Conservation (phyloP, 1,140 invertebrate species). For the Bursaphelenchus mucronatus region DNA sequence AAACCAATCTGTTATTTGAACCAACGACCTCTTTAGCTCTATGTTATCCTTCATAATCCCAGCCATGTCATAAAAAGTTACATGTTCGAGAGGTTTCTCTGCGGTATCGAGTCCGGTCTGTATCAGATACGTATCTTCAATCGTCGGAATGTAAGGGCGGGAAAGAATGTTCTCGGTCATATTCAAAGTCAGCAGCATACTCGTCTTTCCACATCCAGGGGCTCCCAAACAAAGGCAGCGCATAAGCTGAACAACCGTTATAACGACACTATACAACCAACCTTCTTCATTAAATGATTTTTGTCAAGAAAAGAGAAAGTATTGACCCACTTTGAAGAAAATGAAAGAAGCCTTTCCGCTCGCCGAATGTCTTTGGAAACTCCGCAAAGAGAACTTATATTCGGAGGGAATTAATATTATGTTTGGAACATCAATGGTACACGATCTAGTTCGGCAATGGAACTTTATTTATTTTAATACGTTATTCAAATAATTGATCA, state of each 20-base stretch:
- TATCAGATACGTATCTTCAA: conserved; percentile 61
- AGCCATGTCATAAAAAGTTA: conserved; percentile 58
- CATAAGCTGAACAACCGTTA: conserved; percentile 29
- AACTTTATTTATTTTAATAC: too few species aligned
- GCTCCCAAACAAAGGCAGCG: conserved; percentile 39
- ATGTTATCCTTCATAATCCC: conserved; percentile 42
- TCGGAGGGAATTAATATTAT: too few species aligned
- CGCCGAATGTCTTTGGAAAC: too few species aligned
- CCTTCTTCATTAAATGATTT: too few species aligned
- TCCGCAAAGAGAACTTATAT: too few species aligned
- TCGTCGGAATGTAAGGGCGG: conserved; percentile 50
- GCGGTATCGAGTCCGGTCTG: conserved; percentile 23
- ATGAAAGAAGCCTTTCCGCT: too few species aligned
- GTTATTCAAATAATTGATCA: too few species aligned
- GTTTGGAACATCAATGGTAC: too few species aligned
- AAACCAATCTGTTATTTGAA: conserved; percentile 58
- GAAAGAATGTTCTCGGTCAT: conserved; percentile 34
- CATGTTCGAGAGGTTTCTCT: conserved; percentile 37
- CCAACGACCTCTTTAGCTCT: conserved; percentile 43
- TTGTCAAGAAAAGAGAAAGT: too few species aligned
- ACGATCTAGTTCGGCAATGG: too few species aligned
- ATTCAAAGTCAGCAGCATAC: conserved; percentile 42
- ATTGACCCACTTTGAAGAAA: too few species aligned
- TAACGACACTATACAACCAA: too few species aligned
- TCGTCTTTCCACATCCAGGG: conserved; percentile 42